Evolutionary conservation across 2,797 vertebrate species (phyloP).

Genomic region (Lithobates sylvaticus): DNA sequence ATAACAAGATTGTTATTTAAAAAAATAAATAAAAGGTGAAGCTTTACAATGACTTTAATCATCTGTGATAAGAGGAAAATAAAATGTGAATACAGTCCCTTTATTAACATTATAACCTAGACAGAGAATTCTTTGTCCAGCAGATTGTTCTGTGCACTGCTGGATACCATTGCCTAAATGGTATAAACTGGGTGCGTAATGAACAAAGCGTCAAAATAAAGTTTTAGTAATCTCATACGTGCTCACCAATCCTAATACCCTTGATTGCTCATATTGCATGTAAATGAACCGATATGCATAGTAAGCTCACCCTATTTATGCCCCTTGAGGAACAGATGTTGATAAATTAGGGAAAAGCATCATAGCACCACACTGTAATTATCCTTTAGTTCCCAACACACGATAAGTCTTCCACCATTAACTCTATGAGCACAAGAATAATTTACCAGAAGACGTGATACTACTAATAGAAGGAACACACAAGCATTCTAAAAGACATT

Average conservation of each 20-base stretch:
- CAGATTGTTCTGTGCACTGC: too few species aligned
- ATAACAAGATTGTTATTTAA: too few species aligned
- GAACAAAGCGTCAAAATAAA: not conserved
- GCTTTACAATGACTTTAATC: too few species aligned
- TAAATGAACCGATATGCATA: conserved; percentile 34
- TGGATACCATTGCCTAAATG: too few species aligned
- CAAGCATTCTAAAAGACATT: too few species aligned
- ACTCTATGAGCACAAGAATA: not conserved
- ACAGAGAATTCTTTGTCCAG: too few species aligned
- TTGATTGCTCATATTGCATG: conserved; percentile 26
- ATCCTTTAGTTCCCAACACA: not conserved
- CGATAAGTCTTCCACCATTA: not conserved
- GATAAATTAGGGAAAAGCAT: conserved; percentile 35
- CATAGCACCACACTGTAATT: conserved; percentile 8
- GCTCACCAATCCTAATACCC: not conserved
- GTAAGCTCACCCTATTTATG: conserved; percentile 17
- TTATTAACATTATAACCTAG: too few species aligned
- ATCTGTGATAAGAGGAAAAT: too few species aligned
- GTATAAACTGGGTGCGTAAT: not conserved
- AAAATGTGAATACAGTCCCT: too few species aligned
- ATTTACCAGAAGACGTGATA: not conserved
- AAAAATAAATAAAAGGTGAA: too few species aligned
- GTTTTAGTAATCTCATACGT: conserved; percentile 11
- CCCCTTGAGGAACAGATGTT: conserved; percentile 41
- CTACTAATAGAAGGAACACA: not conserved